Percentiles rank a stretch among this genome's conserved stretches.
Conservation (phyloP, 2,888 invertebrate genomes). For the Ophion slaviceki region DNA sequence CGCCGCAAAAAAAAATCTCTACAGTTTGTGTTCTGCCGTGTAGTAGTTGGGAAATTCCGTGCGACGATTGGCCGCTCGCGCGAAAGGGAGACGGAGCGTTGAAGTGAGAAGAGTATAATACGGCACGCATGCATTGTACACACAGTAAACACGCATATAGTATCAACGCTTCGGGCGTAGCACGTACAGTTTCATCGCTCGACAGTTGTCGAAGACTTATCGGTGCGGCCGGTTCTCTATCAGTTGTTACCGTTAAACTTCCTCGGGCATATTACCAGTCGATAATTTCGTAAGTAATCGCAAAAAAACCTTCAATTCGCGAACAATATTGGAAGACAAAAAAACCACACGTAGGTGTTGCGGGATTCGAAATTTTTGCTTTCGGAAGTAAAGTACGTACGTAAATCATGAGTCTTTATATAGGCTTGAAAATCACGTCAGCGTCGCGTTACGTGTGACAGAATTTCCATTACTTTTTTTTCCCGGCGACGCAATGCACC, state of each 20-base stretch:
- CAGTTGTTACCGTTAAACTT: not conserved
- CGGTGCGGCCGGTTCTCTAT: conserved; percentile 38
- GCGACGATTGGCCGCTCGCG: not conserved
- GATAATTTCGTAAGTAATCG: conserved; percentile 34
- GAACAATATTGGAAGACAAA: too few species aligned
- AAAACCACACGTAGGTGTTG: too few species aligned
- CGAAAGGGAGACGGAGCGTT: not conserved
- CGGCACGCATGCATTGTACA: conserved; percentile 1
- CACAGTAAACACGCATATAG: conserved; percentile 21
- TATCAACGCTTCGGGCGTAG: conserved; percentile 35
- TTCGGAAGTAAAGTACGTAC: too few species aligned
- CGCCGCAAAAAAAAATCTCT: too few species aligned
- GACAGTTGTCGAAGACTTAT: conserved; percentile 50
- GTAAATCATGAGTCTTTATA: too few species aligned
- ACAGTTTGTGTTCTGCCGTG: too few species aligned
- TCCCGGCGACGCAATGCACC: too few species aligned
- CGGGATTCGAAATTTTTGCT: too few species aligned
- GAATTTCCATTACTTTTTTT: too few species aligned
- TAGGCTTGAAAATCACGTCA: too few species aligned
- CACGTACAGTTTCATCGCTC: conserved; percentile 23
- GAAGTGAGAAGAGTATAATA: conserved; percentile 4
- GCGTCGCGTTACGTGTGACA: too few species aligned
- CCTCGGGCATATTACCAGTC: not conserved
- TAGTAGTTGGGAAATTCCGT: too few species aligned
- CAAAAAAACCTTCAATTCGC: not conserved